Percentiles rank a stretch among this genome's conserved stretches.
Conservation (phyloP, 92 coral and sea anemone species). For the Bergia sp. region DNA sequence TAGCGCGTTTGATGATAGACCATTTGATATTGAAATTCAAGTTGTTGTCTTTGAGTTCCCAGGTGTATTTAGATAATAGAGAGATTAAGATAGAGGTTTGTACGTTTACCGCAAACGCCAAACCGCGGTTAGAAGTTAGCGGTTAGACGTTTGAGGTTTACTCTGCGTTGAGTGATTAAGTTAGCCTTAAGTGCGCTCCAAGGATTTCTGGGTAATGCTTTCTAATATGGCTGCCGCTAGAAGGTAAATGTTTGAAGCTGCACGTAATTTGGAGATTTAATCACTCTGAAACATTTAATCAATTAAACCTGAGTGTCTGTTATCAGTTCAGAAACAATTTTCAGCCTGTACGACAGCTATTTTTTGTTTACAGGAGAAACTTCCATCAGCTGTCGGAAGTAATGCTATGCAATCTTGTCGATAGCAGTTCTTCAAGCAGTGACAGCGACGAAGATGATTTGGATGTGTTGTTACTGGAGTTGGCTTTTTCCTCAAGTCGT, state of each 20-base stretch:
- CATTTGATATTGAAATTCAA: too few species aligned
- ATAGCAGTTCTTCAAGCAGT: conserved; percentile 8
- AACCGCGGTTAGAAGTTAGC: conserved; percentile 27
- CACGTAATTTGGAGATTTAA: neutral
- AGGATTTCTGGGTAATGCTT: conserved; percentile 38
- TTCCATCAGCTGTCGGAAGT: conserved; percentile 45
- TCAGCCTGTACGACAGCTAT: conserved; percentile 26
- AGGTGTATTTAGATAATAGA: too few species aligned
- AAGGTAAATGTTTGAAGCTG: conserved; percentile 14
- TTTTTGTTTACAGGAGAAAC: conserved; percentile 38
- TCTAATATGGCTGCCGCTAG: conserved; percentile 43
- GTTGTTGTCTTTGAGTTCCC: too few species aligned
- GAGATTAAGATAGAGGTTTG: too few species aligned
- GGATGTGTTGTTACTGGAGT: conserved; percentile 24
- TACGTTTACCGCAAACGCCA: too few species aligned
- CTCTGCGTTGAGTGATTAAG: conserved; percentile 22
- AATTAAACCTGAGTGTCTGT: neutral
- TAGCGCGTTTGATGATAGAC: too few species aligned
- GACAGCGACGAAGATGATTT: conserved; percentile 40
- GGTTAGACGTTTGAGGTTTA: conserved; percentile 31
- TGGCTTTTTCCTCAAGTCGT: conserved; percentile 29
- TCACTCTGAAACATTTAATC: neutral
- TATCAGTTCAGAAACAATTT: conserved; percentile 19
- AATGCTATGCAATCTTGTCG: conserved; percentile 34
- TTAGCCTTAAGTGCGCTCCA: conserved; percentile 5